Base-by-base conservation (phyloP, 2,113 vertebrate genomes). In the Argyrosomus japonicus region DNA sequence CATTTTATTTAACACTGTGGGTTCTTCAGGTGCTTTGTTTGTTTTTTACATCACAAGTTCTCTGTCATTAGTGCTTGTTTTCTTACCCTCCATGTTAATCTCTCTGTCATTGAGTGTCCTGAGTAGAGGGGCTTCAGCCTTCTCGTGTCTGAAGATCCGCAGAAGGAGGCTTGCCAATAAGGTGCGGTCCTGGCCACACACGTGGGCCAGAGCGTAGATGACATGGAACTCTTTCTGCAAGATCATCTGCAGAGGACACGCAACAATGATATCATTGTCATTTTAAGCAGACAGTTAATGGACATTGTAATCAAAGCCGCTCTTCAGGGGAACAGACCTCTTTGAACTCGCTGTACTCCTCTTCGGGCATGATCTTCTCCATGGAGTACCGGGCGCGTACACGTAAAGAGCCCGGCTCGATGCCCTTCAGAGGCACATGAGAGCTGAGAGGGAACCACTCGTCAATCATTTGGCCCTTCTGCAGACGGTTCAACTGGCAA, bases 281-380 rank as follows among this genome's bases (percentile, higher is more conserved):
- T 43, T 62, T 76, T 12, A 13, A 58, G 25, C 19, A 17, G 70
- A 50, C 32, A 15, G 29, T 19, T 21, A 43, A 68, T 6, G 40
- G 25, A 53, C 2, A 3, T 1, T 51, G 29, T 51, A 51, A 62
- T 67, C 53, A 68, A 21, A 77, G 61, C 4, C n/a, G 21, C n/a
- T 57, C 72, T 21, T 36, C 15, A 0, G n/a, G 1, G 11, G 5
- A 6, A 50, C 85, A 4, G 93, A 99, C 98, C 97, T 99, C 98
- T 95, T 99, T 99, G 88, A 99, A 99, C 88, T 99, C 98, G 88
- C 29, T 97, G 95, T 99, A 99, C 84, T 99, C 98, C 86, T 99
- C 98, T 91, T 99, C 98, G 10, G 98, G 97, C 98, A 99, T 99
- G 90, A 99, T 99, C 93, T 97, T 99, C 94, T 99, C 98, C 97